These are phyloP conservation scores for Neomonachus schauinslandi DNA, from an alignment of 2,113 vertebrate genomes.

Conservation along the genomic window DNA sequence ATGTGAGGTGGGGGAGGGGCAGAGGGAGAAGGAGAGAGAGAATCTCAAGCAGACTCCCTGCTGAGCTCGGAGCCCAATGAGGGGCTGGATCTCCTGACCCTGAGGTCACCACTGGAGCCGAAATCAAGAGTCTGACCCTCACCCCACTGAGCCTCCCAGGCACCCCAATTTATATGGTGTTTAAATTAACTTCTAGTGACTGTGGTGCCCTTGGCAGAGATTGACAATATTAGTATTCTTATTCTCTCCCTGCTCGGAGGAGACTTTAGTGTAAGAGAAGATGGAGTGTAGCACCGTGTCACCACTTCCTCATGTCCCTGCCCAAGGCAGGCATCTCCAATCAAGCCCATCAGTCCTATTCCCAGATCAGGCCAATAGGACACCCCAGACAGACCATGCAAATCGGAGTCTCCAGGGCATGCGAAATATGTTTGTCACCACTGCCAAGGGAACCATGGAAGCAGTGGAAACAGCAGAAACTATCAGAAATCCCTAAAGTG, in stretches of 20 bases:
- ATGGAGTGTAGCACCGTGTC: background rate
- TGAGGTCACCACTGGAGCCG: background rate
- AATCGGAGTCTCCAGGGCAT: background rate
- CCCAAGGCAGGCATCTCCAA: background rate
- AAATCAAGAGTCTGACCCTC: background rate
- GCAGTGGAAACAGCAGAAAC: background rate
- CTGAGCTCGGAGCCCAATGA: background rate
- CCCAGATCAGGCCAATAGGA: background rate
- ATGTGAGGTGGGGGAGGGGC: background rate
- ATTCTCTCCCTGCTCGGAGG: background rate
- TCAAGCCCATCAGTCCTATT: background rate
- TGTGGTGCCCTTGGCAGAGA: background rate
- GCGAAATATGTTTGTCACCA: background rate
- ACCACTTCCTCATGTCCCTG: no score
- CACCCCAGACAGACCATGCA: background rate
- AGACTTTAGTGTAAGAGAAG: background rate
- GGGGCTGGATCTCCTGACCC: background rate
- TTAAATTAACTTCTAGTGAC: background rate
- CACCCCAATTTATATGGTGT: background rate
- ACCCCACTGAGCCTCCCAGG: background rate
- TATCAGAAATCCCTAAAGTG: background rate
- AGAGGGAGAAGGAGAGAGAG: background rate
- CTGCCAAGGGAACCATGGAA: background rate
- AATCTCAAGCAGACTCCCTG: background rate
- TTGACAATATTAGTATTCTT: background rate